Evolutionary conservation across 2,797 vertebrate species (phyloP).

Genomic region (Muscicapa comitata): DNA sequence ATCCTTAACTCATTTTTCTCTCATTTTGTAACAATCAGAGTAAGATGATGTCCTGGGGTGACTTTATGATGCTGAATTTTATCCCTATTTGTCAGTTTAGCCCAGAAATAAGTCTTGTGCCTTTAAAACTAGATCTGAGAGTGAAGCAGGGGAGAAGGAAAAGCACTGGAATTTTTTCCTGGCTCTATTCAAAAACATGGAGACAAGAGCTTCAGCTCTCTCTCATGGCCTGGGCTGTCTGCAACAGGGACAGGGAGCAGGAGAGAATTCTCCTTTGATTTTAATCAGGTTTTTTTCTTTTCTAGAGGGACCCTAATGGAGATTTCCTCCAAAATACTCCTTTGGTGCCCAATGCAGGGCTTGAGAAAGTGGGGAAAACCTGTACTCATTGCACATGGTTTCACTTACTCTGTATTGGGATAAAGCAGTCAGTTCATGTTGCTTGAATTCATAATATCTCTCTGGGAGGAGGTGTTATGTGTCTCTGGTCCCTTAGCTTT

Average conservation of each 20-base stretch:
- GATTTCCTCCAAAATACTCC: not conserved
- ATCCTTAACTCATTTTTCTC: not conserved
- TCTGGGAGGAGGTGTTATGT: not conserved
- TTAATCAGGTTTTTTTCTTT: not conserved
- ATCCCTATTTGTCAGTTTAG: not conserved
- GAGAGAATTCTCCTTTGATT: not conserved
- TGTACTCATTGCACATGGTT: not conserved
- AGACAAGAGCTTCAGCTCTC: not conserved
- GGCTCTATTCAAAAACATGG: not conserved
- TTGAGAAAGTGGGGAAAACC: not conserved
- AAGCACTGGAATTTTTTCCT: fast-evolving
- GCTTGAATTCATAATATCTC: too few species aligned
- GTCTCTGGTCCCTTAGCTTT: not conserved
- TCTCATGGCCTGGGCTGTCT: not conserved
- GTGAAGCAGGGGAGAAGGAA: not conserved
- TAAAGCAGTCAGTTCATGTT: not conserved
- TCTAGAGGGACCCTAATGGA: not conserved
- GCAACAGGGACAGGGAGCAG: fast-evolving
- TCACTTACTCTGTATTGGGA: not conserved
- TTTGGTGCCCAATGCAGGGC: fast-evolving
- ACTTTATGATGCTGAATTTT: not conserved
- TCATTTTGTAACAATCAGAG: not conserved
- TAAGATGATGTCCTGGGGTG: not conserved
- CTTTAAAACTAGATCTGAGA: not conserved
- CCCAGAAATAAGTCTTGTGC: not conserved